A percentile compares a stretch with the other conserved stretches of the same genome.
Conservation (phyloP, 2,113 vertebrate species). For the Anoplopoma fimbria region DNA sequence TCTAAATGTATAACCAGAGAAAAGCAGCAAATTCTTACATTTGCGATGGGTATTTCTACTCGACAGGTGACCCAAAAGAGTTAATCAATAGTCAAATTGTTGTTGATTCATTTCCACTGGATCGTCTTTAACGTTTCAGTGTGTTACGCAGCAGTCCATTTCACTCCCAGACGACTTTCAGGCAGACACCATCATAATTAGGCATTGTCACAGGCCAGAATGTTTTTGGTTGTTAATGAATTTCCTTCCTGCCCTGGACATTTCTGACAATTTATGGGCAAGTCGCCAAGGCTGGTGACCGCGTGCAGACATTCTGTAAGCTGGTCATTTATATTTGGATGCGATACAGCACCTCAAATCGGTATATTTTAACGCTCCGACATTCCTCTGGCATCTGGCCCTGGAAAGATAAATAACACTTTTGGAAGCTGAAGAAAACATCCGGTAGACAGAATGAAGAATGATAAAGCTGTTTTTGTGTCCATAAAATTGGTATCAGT, state of each 20-base stretch:
- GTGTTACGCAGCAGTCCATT: background rate
- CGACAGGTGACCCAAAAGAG: background rate
- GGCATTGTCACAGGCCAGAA: slow-evolving; percentile 20
- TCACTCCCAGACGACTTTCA: slow-evolving; percentile 12
- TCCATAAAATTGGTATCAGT: slow-evolving; percentile 19
- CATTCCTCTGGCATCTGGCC: slow-evolving; percentile 23
- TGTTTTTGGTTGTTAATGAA: slow-evolving; percentile 30
- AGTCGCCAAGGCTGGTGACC: slow-evolving; percentile 7
- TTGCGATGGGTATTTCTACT: background rate
- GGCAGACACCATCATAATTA: slow-evolving; percentile 38
- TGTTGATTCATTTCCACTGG: background rate
- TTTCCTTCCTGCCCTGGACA: slow-evolving; percentile 6
- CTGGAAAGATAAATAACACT: slow-evolving; percentile 42
- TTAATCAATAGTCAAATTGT: background rate
- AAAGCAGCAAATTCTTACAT: background rate
- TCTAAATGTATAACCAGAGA: background rate
- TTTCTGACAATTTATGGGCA: background rate
- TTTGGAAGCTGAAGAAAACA: slow-evolving; percentile 30
- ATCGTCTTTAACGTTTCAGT: background rate
- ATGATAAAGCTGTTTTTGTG: slow-evolving; percentile 5
- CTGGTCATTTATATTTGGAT: slow-evolving; percentile 43
- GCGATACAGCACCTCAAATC: slow-evolving; percentile 12
- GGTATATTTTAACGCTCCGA: background rate
- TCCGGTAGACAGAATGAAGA: slow-evolving; percentile 31
- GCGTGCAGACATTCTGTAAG: slow-evolving; percentile 50